phyloP scores from a whole-genome alignment of 2,113 vertebrate species.

The Rhabdomys dilectus region DNA sequence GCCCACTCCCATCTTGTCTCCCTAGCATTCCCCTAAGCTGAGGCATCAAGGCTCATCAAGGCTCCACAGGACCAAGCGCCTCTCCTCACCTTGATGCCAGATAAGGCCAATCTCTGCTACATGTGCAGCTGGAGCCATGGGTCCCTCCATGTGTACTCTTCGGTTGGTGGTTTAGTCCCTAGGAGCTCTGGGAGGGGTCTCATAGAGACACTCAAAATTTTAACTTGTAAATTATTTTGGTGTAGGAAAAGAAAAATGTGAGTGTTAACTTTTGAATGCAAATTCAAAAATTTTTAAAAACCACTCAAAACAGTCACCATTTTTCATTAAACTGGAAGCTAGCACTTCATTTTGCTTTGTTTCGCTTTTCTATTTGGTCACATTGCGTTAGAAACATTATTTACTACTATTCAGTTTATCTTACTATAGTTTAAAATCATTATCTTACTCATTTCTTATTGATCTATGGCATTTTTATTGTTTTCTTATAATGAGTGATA shows the following conservation, averaged over 20 bases:
- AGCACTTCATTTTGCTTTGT: background rate
- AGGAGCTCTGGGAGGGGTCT: too few relatives aligned
- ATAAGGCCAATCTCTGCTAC: too few relatives aligned
- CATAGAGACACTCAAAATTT: background rate
- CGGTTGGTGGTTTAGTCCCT: too few relatives aligned
- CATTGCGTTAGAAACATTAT: background rate
- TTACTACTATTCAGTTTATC: slow-evolving; percentile 22
- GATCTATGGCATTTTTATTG: background rate
- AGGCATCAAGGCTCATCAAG: too few relatives aligned
- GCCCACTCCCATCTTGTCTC: too few relatives aligned
- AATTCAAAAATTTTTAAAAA: background rate
- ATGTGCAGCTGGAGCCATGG: too few relatives aligned
- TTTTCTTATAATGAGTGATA: background rate
- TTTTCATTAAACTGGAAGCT: background rate
- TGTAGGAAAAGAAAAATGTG: background rate
- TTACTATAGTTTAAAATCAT: slow-evolving; percentile 37
- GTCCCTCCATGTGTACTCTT: too few relatives aligned
- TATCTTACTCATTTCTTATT: slow-evolving; percentile 2
- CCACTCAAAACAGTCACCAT: slow-evolving; percentile 17
- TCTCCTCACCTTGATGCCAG: too few relatives aligned
- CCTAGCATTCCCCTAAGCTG: too few relatives aligned
- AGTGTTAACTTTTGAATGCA: slow-evolving; percentile 13
- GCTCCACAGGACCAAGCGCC: too few relatives aligned
- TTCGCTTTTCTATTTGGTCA: background rate
- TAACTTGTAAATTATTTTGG: slow-evolving; percentile 54